A percentile compares a stretch with the other conserved stretches of the same genome.
These are phyloP conservation scores for Dicrostonyx torquatus DNA, from an alignment of 2,797 vertebrate species.

Conservation along the genomic window DNA sequence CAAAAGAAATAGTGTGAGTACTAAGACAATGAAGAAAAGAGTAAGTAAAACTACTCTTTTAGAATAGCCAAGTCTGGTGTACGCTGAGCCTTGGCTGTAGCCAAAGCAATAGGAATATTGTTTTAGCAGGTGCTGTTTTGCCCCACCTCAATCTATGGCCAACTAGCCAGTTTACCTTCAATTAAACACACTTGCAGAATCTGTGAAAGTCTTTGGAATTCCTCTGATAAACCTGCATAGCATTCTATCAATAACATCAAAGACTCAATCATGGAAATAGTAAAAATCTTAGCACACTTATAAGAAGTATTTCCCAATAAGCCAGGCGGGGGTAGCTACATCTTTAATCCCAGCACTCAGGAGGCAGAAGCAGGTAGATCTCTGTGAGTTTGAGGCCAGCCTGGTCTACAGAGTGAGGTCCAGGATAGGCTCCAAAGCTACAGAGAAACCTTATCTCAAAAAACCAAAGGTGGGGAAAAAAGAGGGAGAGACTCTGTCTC, in stretches of 20 bases:
- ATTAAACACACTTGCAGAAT: not conserved
- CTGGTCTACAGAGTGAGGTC: too few relatives aligned
- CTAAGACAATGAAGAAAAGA: conserved; percentile 18
- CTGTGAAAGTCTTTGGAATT: conserved; percentile 32
- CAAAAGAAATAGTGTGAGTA: conserved; percentile 28
- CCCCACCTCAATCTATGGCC: not conserved
- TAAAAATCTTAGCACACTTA: conserved; percentile 5
- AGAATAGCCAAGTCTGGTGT: conserved; percentile 9
- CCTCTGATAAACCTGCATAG: not conserved
- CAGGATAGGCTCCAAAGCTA: too few relatives aligned
- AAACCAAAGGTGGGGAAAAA: too few relatives aligned
- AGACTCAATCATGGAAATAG: not conserved
- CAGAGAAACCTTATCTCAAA: too few relatives aligned
- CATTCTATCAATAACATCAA: not conserved
- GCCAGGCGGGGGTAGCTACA: too few relatives aligned
- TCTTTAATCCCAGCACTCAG: too few relatives aligned
- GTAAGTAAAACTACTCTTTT: conserved; percentile 4
- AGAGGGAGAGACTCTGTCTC: too few relatives aligned
- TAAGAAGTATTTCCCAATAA: not conserved
- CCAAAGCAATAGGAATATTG: not conserved
- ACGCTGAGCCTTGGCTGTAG: conserved; percentile 16
- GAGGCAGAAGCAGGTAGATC: too few relatives aligned
- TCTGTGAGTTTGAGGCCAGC: too few relatives aligned
- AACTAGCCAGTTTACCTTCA: conserved; percentile 10
- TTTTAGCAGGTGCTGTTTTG: not conserved